phyloP scores from a whole-genome alignment of 1,140 invertebrate genomes.

The Tigriopus japonicus region DNA sequence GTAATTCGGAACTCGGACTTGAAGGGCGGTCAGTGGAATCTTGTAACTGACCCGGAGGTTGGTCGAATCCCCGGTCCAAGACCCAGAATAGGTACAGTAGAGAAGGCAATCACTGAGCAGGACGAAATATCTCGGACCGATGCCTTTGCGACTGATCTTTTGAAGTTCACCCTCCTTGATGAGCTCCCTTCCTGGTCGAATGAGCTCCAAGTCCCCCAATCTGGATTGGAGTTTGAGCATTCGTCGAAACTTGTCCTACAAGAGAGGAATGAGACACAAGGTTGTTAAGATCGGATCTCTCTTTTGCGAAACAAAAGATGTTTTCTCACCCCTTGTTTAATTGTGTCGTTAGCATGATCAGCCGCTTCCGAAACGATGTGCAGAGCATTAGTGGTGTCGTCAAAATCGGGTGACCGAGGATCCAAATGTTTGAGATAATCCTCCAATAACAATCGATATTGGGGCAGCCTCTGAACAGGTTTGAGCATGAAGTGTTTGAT shows the following conservation, averaged over 20 bases:
- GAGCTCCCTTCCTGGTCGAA: conserved; percentile 44
- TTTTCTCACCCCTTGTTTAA: conserved; percentile 37
- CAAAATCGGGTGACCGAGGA: conserved; percentile 37
- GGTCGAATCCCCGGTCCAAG: conserved; percentile 28
- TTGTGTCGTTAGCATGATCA: conserved; percentile 49
- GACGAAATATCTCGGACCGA: conserved; percentile 39
- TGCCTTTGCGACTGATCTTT: conserved; percentile 44
- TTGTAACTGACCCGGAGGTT: conserved; percentile 40
- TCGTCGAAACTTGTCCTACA: conserved; percentile 35
- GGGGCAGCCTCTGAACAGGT: conserved; percentile 50
- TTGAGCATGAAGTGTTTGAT: conserved; percentile 53
- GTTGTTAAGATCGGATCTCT: background rate
- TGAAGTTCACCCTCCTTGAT: conserved; percentile 45
- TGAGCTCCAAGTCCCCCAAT: conserved; percentile 40
- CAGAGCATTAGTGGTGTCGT: conserved; percentile 42
- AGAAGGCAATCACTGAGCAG: conserved; percentile 50
- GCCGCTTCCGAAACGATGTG: conserved; percentile 49
- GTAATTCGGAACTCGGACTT: conserved; percentile 31
- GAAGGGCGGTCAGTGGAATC: conserved; percentile 39
- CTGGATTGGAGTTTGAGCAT: conserved; percentile 36
- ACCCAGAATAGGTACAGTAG: conserved; percentile 34
- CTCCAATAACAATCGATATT: conserved; percentile 44
- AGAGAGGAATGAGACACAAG: background rate
- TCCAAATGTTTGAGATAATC: conserved; percentile 42
- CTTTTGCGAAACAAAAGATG: conserved; percentile 8